Percentiles rank a stretch among this genome's conserved stretches.
phyloP scores from a whole-genome alignment of 2,888 invertebrate species.

The Sinhomidia bicolor region DNA sequence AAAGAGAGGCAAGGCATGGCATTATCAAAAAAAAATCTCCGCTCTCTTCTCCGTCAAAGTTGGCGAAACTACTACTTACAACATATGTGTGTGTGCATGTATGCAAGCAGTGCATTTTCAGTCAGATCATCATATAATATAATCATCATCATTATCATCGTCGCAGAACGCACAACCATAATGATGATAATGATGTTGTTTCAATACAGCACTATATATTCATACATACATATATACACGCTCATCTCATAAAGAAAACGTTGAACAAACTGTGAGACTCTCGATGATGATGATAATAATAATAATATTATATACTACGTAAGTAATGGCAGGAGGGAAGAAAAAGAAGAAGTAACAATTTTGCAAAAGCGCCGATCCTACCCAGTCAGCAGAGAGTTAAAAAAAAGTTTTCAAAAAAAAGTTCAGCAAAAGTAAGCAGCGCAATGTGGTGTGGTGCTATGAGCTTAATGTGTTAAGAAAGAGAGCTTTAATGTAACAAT shows the following conservation, averaged over 20 bases:
- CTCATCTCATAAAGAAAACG: neutral
- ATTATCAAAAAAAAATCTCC: conserved; percentile 17
- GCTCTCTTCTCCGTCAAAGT: conserved; percentile 17
- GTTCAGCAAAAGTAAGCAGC: neutral
- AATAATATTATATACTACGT: neutral
- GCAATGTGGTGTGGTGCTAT: neutral
- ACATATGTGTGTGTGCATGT: conserved; percentile 13
- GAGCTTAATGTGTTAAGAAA: neutral
- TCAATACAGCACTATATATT: neutral
- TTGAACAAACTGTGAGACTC: conserved; percentile 23
- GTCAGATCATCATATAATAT: conserved; percentile 42
- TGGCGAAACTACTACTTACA: conserved; percentile 22
- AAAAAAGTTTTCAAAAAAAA: conserved; percentile 1
- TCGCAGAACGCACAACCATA: neutral
- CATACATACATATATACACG: neutral
- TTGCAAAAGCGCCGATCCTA: conserved; percentile 58
- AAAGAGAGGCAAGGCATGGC: conserved; percentile 4
- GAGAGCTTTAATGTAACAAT: neutral
- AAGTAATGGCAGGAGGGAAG: neutral
- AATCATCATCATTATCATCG: neutral
- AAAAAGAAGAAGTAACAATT: conserved; percentile 46
- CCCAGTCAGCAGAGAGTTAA: neutral
- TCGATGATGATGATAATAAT: neutral
- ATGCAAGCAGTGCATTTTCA: conserved; percentile 35
- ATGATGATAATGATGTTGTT: neutral